Evolutionary conservation across 2,113 vertebrate genomes (phyloP).

Genomic region (Psittacara wagleri): DNA sequence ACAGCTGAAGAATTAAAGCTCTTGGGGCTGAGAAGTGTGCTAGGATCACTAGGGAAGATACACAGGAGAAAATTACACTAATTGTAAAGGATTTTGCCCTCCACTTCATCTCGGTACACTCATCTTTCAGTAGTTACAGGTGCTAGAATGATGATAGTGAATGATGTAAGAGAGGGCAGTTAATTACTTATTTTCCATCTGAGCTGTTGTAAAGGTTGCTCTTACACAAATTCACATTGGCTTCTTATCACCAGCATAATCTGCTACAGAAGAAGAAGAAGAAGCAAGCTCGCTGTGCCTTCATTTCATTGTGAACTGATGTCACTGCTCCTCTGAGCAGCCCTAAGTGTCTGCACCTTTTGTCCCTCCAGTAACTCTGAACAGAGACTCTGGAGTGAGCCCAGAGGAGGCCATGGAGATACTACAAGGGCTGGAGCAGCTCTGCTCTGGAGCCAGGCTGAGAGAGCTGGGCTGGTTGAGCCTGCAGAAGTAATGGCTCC

Average conservation of each 20-base stretch:
- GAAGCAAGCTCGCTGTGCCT: neutral
- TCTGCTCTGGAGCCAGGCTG: neutral
- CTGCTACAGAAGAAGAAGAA: neutral
- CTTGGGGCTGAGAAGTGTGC: neutral
- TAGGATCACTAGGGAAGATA: neutral
- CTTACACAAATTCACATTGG: conserved; percentile 35
- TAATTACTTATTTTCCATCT: neutral
- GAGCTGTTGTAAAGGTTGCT: conserved; percentile 34
- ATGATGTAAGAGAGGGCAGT: neutral
- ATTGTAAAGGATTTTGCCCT: neutral
- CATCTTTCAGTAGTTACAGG: neutral
- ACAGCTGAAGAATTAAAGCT: neutral
- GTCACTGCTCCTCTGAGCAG: neutral
- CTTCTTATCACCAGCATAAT: neutral
- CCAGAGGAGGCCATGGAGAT: neutral
- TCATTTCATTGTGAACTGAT: neutral
- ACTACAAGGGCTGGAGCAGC: neutral
- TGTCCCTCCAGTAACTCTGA: neutral
- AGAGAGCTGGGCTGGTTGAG: neutral
- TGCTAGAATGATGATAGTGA: neutral
- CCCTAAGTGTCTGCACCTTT: accelerated
- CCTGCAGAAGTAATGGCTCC: neutral
- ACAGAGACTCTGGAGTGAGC: neutral
- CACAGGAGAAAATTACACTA: neutral
- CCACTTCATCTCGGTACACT: neutral